Evolutionary conservation across 1,140 invertebrate genomes (phyloP).

Genomic region (Hyposmocoma kahamanoa): DNA sequence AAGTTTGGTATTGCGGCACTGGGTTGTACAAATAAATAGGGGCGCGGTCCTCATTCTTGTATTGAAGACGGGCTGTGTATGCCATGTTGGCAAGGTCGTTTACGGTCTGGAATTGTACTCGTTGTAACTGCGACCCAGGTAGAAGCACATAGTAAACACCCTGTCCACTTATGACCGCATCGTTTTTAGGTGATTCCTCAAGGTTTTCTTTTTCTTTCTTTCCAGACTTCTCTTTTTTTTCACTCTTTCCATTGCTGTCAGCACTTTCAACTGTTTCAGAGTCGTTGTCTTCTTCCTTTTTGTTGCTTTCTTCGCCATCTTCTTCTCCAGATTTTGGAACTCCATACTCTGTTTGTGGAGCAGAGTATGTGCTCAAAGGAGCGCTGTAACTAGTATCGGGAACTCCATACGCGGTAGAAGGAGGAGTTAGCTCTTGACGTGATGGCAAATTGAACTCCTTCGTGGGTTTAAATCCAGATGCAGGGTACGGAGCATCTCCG

Average conservation of each 20-base stretch:
- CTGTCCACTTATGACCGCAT: conserved; percentile 38
- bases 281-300: neutral
- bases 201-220: conserved; percentile 11
- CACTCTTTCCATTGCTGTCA: too few relatives aligned
- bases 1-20: conserved; percentile 45
- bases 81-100: conserved; percentile 62
- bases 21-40: conserved; percentile 53
- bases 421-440: conserved; percentile 29
- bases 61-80: conserved; percentile 57
- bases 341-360: neutral
- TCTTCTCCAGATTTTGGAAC: neutral
- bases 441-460: conserved; percentile 56
- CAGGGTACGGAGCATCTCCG: conserved; percentile 50
- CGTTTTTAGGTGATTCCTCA: conserved; percentile 19
- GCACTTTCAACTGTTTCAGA: conserved; percentile 35
- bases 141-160: conserved; percentile 59
- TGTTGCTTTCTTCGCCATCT: neutral
- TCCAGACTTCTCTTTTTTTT: neutral
- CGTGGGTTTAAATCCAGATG: conserved; percentile 53
- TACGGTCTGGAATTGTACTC: conserved; percentile 56
- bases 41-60: conserved; percentile 51
- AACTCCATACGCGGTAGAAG: neutral
- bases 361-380: neutral
- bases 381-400: neutral
- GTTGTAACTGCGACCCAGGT: conserved; percentile 48